phyloP scores from a whole-genome alignment of 2,113 vertebrate genomes.

The Accipiter virgatus region DNA sequence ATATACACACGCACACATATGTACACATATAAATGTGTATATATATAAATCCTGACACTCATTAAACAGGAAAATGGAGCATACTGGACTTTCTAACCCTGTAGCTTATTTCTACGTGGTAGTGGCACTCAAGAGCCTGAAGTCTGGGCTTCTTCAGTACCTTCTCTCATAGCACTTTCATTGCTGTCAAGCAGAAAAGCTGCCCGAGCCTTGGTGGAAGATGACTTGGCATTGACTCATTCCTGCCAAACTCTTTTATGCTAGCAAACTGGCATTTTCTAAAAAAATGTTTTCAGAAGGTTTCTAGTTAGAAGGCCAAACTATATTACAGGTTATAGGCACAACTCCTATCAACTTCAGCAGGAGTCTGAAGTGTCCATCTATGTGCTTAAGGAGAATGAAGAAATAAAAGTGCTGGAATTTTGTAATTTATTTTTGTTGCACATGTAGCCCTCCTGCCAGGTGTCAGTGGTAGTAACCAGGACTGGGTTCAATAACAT shows the following conservation, averaged over 20 bases:
- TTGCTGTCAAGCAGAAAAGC: not conserved
- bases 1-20: fast-evolving
- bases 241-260: not conserved
- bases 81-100: not conserved
- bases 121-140: not conserved
- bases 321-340: not conserved
- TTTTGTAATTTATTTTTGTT: constrained; percentile 52
- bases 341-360: not conserved
- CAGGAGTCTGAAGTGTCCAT: not conserved
- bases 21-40: fast-evolving
- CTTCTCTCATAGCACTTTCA: not conserved
- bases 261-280: not conserved
- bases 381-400: not conserved
- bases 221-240: not conserved
- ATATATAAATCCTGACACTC: not conserved
- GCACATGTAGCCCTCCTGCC: constrained; percentile 40
- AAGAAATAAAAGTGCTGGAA: constrained; percentile 52
- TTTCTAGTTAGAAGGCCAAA: not conserved
- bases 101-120: not conserved
- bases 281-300: not conserved
- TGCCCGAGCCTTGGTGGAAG: not conserved
- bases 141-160: not conserved
- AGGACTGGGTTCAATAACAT: constrained; percentile 17
- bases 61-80: not conserved
- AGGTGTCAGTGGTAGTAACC: constrained; percentile 52